Conservation (phyloP, 2,113 vertebrate species). For the Hipposideros armiger region DNA sequence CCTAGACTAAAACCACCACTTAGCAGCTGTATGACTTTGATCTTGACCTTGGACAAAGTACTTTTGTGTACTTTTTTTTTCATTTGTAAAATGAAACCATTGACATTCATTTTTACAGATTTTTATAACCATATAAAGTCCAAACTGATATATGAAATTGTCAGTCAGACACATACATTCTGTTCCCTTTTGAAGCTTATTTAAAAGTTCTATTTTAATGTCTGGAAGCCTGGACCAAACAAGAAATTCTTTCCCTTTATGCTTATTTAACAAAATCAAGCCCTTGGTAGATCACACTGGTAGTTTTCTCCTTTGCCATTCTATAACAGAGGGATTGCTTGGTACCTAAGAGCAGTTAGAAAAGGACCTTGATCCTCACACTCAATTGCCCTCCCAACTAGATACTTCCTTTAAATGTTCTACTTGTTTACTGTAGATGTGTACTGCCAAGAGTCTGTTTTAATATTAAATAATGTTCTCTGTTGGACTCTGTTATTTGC, state of each 20-base stretch:
- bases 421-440: constrained; percentile 38
- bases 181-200: neutral
- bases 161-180: neutral
- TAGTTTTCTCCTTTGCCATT: neutral
- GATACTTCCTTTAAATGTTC: constrained; percentile 10
- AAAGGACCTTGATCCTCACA: constrained; percentile 14
- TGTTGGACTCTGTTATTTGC: constrained; percentile 45
- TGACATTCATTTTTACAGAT: neutral
- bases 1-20: neutral
- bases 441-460: neutral
- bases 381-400: neutral
- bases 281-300: neutral
- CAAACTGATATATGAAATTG: neutral
- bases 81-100: neutral
- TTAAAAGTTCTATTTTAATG: neutral
- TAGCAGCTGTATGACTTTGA: neutral
- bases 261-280: neutral
- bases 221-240: neutral
- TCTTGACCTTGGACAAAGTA: neutral
- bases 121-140: neutral
- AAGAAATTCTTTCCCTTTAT: neutral
- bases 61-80: neutral
- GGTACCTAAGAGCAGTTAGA: neutral
- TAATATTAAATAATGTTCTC: constrained; percentile 57
- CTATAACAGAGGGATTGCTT: neutral